Conservation (phyloP, 2,113 vertebrate genomes). For the Heterotilapia buettikoferi region DNA sequence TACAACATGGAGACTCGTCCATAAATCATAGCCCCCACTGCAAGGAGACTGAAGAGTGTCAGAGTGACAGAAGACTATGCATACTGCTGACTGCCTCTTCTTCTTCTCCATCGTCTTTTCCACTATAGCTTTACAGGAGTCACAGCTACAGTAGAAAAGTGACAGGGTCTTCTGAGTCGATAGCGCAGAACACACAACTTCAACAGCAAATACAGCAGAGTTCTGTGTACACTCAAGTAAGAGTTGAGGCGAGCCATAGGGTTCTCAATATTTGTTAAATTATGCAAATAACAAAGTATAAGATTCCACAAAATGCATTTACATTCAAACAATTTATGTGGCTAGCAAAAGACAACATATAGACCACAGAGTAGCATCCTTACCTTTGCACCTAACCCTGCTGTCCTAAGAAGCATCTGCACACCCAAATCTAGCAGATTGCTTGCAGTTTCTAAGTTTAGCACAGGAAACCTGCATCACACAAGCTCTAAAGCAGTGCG, state of each 20-base stretch:
- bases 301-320: not conserved
- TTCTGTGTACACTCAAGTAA: not conserved
- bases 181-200: conserved; percentile 9
- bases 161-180: conserved; percentile 40
- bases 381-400: not conserved
- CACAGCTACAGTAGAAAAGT: conserved; percentile 25
- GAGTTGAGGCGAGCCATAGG: not conserved
- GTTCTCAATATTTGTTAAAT: not conserved
- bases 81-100: conserved; percentile 13
- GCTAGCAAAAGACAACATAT: not conserved
- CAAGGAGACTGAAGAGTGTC: conserved; percentile 47
- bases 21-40: conserved; percentile 61
- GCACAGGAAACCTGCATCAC: not conserved
- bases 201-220: not conserved
- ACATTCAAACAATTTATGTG: not conserved
- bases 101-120: conserved; percentile 22
- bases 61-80: conserved; percentile 45
- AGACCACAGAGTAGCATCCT: not conserved
- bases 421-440: not conserved
- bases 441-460: not conserved
- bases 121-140: conserved; percentile 24
- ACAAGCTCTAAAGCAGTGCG: not conserved
- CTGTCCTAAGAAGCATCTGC: not conserved
- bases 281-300: not conserved
- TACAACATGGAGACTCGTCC: conserved; percentile 61